Evolutionary conservation across 2,113 vertebrate species (phyloP).

Genomic region (Coptodon bakossiorum): DNA sequence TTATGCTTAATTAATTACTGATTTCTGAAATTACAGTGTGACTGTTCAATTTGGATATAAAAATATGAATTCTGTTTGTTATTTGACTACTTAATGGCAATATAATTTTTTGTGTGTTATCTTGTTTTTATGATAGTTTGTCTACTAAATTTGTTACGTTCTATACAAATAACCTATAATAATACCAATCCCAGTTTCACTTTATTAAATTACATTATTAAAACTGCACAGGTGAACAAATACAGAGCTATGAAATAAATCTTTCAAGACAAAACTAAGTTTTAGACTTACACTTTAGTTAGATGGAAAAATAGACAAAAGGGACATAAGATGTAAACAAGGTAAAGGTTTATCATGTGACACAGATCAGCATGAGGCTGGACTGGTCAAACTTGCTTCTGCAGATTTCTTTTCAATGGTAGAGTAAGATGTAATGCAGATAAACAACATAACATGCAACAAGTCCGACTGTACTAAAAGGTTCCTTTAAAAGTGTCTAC

Average conservation of each 20-base stretch:
- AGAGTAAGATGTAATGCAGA: background rate
- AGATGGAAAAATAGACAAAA: background rate
- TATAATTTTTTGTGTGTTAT: background rate
- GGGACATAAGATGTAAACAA: background rate
- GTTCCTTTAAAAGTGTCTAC: background rate
- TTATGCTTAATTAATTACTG: background rate
- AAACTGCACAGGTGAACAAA: background rate
- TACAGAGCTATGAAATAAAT: background rate
- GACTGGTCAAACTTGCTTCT: slow-evolving; percentile 23
- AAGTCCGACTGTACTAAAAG: background rate
- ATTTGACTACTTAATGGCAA: background rate
- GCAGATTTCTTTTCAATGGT: background rate
- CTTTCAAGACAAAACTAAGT: background rate
- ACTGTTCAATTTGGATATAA: background rate
- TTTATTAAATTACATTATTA: background rate
- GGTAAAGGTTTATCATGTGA: background rate
- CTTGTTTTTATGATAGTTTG: background rate
- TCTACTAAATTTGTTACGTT: background rate
- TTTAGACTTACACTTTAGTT: background rate
- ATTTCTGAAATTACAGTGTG: background rate
- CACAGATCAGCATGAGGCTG: background rate
- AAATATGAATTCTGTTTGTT: background rate
- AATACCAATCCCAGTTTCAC: background rate
- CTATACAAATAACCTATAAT: background rate
- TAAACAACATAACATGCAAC: background rate